Conservation (phyloP, 2,888 invertebrate genomes). For the Pantelozetes paolii region DNA sequence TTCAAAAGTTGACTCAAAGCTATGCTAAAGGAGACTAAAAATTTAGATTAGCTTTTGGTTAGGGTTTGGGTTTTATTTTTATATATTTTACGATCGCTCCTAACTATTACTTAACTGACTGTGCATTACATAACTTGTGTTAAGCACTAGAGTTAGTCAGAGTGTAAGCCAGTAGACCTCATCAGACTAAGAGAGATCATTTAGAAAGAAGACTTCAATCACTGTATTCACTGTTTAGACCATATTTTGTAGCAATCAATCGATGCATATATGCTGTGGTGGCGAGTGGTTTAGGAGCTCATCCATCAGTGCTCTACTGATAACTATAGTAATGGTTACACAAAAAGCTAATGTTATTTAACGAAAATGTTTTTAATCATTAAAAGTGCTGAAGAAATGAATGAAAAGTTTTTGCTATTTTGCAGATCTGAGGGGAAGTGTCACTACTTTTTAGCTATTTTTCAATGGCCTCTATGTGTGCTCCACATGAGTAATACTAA, state of each 20-base stretch:
- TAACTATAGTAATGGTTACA: constrained; percentile 2
- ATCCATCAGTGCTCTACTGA: constrained; percentile 2
- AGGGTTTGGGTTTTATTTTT: not conserved
- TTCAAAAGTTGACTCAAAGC: too few relatives aligned
- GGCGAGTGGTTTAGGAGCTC: not conserved
- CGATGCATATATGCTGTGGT: constrained; percentile 5
- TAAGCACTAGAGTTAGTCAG: not conserved
- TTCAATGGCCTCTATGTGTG: not conserved
- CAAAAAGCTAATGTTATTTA: constrained; percentile 26
- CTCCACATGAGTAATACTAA: constrained; percentile 34
- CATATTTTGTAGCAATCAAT: constrained; percentile 7
- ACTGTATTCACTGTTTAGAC: not conserved
- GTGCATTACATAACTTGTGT: not conserved
- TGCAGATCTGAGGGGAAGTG: not conserved
- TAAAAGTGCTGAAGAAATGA: constrained; percentile 25
- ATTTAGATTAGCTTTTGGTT: constrained; percentile 32
- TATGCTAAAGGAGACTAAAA: too few relatives aligned
- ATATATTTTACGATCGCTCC: constrained; percentile 30
- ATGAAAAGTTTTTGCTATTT: not conserved
- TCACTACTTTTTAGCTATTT: constrained; percentile 17
- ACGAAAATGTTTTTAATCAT: constrained; percentile 30
- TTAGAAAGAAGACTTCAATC: not conserved
- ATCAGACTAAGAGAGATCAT: constrained; percentile 36
- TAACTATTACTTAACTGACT: constrained; percentile 11
- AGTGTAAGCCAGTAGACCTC: constrained; percentile 14